Conservation (phyloP, 1,140 invertebrate species). For the Sarcophaga bullata region DNA sequence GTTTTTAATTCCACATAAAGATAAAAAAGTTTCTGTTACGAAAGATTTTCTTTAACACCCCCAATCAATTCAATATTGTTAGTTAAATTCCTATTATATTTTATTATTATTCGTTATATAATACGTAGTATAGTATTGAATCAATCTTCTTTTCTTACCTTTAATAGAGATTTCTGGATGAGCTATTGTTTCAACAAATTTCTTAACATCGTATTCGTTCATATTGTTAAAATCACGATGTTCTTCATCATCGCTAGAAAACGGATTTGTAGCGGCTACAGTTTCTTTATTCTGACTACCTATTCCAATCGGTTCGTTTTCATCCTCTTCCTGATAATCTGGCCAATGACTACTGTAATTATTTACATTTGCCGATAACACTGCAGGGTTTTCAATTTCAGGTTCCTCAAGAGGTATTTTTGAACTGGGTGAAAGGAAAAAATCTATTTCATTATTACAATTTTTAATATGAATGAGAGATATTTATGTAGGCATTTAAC, state of each 20-base stretch:
- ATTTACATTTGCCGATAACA: neutral
- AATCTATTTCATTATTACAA: too few relatives aligned
- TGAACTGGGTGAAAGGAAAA: slow-evolving; percentile 12
- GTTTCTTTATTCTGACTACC: neutral
- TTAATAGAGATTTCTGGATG: slow-evolving; percentile 36
- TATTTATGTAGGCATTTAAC: too few relatives aligned
- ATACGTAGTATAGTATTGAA: neutral
- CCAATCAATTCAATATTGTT: slow-evolving; percentile 1
- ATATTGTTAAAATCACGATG: slow-evolving; percentile 15
- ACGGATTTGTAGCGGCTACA: slow-evolving; percentile 52
- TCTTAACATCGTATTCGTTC: slow-evolving; percentile 32
- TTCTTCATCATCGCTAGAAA: slow-evolving; percentile 59
- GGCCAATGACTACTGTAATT: slow-evolving; percentile 36
- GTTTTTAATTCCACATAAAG: neutral
- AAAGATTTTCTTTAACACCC: slow-evolving; percentile 10
- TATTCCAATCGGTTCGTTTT: neutral
- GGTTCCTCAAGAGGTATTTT: slow-evolving; percentile 45
- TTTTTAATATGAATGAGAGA: too few relatives aligned
- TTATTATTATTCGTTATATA: neutral
- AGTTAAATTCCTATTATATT: neutral
- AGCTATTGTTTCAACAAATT: slow-evolving; percentile 26
- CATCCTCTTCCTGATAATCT: neutral
- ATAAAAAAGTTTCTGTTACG: slow-evolving; percentile 14
- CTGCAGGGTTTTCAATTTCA: slow-evolving; percentile 35
- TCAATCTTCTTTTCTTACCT: slow-evolving; percentile 9